Evolutionary conservation across 1,140 invertebrate species (phyloP), one percentile per base, ranked within the genome.

Genomic region (Antheraea mylitta): DNA sequence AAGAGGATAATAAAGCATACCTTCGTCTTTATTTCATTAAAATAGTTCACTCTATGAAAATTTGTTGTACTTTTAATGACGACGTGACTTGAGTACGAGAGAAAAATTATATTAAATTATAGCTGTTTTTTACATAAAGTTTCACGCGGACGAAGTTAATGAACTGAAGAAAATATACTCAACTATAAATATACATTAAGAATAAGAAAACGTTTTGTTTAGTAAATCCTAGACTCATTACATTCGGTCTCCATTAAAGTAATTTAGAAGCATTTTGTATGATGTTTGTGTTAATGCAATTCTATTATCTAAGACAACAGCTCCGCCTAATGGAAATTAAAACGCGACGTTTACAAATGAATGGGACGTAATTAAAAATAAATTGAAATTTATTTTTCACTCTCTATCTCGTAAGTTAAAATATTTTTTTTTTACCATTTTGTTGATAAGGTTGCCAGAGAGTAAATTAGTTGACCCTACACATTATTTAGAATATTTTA

Each of bases 271-370:
- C 58, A 11, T 42, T 18, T 10, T 22, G 18, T 22, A 60, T 19
- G 22, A 61, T 22, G 60, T 22, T 22, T 13, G 30, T 11, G 19
- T n/a, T 61, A 36, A 61, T 61, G 30, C 60, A 19, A 30, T 61
- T 61, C 6, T 61, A 61, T 61, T 61, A 30, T 22, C 22, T n/a
- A 30, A 61, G 19, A 61, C 11, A 61, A 61, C 60, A 30, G 45
- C 30, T 61, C 60, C 60, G 22, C 16, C 22, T 61, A 61, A 61
- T 61, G 60, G 60, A 61, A 61, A 61, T 61, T 61, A 61, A 61
- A 61, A 61, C 19, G 22, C 7, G 60, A 10, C 60, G 13, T 22
- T 18, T 61, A 61, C 19, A 61, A 61, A 22, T 61, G 30, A 61
- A 30, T 61, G 16, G 30, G 19, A 30, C 16, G 19, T 61, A 36